Evolutionary conservation across 1,140 invertebrate species (phyloP).

Genomic region (Melanaphis sacchari): DNA sequence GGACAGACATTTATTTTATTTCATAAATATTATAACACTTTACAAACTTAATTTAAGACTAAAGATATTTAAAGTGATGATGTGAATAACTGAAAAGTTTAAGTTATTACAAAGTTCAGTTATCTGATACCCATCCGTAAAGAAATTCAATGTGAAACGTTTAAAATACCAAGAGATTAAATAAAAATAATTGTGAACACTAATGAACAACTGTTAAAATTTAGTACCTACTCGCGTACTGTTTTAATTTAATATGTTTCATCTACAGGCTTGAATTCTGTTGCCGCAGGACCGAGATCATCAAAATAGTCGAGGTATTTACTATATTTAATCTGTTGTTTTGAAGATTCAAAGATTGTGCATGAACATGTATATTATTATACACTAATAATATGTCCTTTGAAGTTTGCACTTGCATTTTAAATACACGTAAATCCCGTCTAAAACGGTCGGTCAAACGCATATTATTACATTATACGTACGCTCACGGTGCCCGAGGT

Average conservation of each 20-base stretch:
- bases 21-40: background rate
- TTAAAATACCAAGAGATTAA: background rate
- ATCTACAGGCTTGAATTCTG: background rate
- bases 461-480: background rate
- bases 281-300: background rate
- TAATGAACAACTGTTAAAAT: background rate
- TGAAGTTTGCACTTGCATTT: background rate
- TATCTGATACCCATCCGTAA: background rate
- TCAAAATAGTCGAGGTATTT: background rate
- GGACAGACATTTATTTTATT: background rate
- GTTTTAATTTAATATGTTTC: background rate
- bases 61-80: background rate
- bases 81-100: background rate
- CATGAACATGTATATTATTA: background rate
- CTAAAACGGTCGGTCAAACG: background rate
- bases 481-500: background rate
- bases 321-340: background rate
- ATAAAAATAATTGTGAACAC: background rate
- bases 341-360: background rate
- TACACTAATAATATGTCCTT: constrained; percentile 9
- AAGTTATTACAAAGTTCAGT: constrained; percentile 6
- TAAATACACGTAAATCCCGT: background rate
- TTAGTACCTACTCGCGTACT: background rate
- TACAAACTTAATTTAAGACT: background rate
- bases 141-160: background rate